Evolutionary conservation across 30 jellyfish, hydroid and myxozoan species (phyloP), one percentile per base, ranked within the genome.

Genomic region (Phacellophora camtschatica): DNA sequence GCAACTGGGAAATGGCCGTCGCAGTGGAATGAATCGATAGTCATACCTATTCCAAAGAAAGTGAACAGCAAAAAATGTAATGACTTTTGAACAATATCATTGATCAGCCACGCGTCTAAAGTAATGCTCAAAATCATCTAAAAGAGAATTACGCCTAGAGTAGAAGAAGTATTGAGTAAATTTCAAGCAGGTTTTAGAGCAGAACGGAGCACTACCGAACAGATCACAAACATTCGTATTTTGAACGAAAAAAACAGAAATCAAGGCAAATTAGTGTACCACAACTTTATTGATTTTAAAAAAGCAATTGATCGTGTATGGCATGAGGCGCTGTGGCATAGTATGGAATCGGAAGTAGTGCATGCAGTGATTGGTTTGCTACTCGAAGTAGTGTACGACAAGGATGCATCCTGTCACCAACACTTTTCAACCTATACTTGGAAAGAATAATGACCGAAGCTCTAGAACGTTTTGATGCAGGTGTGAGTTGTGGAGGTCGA

Each of bases 1-100:
- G 43, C 29, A 39, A 69, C 31, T 43, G 71, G 71, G 22, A 48
- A 13, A 16, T 69, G 83, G 83, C 83, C 83, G 27, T 12, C 83
- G 43, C 83, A 69, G 43, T 69, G 83, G 83, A 69, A 45, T 15
- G 83, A 55, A 55, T 55, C 70, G 9, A 20, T 55, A 13, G 12
- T 55, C 34, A 55, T 55, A 13, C 16, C 70, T 10, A 13, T 55
- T 12, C 13, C 16, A 9, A 55, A 55, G 20, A 55, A 55, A 55
- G 70, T 12, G 12, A 22, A 55, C 31, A 22, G 34, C 10, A 55
- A 28, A 13, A 55, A 16, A 12, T 55, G 70, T 20, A 22, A 13
- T 16, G 31, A 55, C 29, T 55, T 11, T 20, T 10, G 70, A 11
- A 55, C 70, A 10, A 55, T 55, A 16, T 10, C 31, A 10, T 28